Evolutionary conservation across 2,888 invertebrate genomes (phyloP), one percentile per base, ranked within the genome.

Genomic region (Selenia dentaria): DNA sequence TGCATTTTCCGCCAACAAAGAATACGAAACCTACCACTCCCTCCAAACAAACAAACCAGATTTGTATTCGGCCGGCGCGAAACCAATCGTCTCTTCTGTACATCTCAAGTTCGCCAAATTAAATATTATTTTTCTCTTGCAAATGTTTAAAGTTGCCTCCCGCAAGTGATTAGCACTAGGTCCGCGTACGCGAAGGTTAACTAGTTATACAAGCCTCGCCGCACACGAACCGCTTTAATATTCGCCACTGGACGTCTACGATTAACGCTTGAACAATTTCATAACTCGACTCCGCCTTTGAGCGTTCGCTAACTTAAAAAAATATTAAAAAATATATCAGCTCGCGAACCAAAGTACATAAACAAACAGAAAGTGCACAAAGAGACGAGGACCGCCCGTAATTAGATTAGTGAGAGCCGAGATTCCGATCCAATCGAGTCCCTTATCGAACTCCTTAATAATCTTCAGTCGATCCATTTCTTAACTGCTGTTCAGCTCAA

Each of bases 221-320:
- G 75, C 67, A 71, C 77, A 68, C 70, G 67, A 62, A 64, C 78
- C 80, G 74, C 81, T 85, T 89, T 87, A 84, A 87, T 86, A 88
- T 89, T 88, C 88, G 80, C 83, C 74, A 74, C 82, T 79, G 88
- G 88, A 73, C 88, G 82, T 85, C 86, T 85, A 83, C 86, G 86
- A 85, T 87, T 86, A 85, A 87, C 88, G 89, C 86, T 87, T 70
- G 64, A 89, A 89, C 88, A 84, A 88, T 86, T 86, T 86, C 84
- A 88, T 84, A 89, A 89, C 89, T 88, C 82, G 70, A 65, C 64
- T 76, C 73, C 74, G 85, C 83, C 87, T 89, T 89, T 88, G 88
- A 88, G 83, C 78, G 73, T 61, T 70, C 62, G 60, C 66, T 67
- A 70, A 69, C 68, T 74, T 74, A 64, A 64, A 72, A 73, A 75